Evolutionary conservation across 2,888 invertebrate species (phyloP).

Genomic region (Aphelenchoides bicaudatus): DNA sequence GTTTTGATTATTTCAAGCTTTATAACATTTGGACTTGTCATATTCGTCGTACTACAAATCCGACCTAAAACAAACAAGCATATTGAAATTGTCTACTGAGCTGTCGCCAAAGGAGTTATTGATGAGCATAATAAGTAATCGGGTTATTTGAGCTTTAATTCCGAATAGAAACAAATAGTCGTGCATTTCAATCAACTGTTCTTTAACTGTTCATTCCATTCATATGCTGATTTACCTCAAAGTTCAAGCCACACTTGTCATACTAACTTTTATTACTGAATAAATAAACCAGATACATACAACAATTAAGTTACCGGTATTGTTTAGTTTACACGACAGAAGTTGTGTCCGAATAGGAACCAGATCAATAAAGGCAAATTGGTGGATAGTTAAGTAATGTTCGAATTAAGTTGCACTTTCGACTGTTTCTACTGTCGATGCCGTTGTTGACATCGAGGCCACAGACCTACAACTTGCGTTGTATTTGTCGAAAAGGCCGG

Average conservation of each 20-base stretch:
- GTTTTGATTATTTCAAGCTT: slow-evolving; percentile 26
- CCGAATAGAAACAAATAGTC: too few species aligned
- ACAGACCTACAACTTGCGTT: slow-evolving; percentile 23
- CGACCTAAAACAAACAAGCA: too few species aligned
- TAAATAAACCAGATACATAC: too few species aligned
- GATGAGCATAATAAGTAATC: too few species aligned
- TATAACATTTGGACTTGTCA: slow-evolving; percentile 29
- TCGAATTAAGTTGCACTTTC: not conserved
- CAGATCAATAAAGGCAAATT: slow-evolving; percentile 4
- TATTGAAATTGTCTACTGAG: too few species aligned
- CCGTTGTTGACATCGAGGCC: slow-evolving; percentile 17
- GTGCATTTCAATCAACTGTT: too few species aligned
- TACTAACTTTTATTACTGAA: too few species aligned
- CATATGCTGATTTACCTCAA: slow-evolving; percentile 9
- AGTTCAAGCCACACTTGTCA: too few species aligned
- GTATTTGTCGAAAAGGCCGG: slow-evolving; percentile 37
- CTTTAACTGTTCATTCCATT: too few species aligned
- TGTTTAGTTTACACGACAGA: too few species aligned
- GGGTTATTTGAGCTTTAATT: slow-evolving; percentile 3
- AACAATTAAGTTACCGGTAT: slow-evolving; percentile 5
- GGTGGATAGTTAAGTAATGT: not conserved
- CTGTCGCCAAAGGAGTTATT: too few species aligned
- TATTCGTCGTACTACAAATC: slow-evolving; percentile 35
- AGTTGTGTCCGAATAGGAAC: not conserved
- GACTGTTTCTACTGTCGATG: slow-evolving; percentile 23